A percentile compares a stretch with the other conserved stretches of the same genome.
Evolutionary conservation across 2,888 invertebrate genomes (phyloP).

Genomic region (Lacanobia oleracea): DNA sequence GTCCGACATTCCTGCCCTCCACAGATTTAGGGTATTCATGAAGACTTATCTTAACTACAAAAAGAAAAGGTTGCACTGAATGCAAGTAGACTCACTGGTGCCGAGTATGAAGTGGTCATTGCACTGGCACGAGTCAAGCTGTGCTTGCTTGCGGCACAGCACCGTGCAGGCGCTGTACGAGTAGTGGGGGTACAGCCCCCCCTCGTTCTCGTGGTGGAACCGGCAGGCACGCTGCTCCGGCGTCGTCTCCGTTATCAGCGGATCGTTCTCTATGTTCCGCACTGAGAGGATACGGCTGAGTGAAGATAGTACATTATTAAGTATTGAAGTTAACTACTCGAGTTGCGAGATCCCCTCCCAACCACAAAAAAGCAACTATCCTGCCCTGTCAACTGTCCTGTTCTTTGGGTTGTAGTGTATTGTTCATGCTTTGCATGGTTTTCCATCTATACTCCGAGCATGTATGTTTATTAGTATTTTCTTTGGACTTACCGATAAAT

Average conservation of each 20-base stretch:
- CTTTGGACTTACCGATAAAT: constrained; percentile 73
- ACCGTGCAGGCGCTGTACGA: constrained; percentile 94
- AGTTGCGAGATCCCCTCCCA: no score
- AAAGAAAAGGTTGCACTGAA: background rate
- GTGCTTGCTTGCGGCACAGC: constrained; percentile 92
- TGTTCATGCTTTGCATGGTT: no score
- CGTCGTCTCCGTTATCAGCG: constrained; percentile 91
- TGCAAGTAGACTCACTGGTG: constrained; percentile 83
- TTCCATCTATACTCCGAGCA: no score
- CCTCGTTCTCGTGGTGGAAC: constrained; percentile 92
- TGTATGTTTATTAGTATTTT: no score
- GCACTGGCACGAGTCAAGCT: constrained; percentile 91
- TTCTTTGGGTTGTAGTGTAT: no score
- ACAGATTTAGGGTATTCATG: no score
- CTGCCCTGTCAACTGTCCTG: no score
- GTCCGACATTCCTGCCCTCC: no score
- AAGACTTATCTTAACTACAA: no score
- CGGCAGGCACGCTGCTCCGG: constrained; percentile 93
- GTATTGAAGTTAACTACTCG: no score
- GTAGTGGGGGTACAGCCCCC: constrained; percentile 92
- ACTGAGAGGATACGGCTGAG: constrained; percentile 89
- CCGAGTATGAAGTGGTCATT: constrained; percentile 93
- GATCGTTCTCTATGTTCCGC: constrained; percentile 93
- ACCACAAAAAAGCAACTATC: no score
- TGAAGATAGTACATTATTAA: background rate